phyloP scores from a whole-genome alignment of 2,113 vertebrate species.

The Rhabdornis inornatus region DNA sequence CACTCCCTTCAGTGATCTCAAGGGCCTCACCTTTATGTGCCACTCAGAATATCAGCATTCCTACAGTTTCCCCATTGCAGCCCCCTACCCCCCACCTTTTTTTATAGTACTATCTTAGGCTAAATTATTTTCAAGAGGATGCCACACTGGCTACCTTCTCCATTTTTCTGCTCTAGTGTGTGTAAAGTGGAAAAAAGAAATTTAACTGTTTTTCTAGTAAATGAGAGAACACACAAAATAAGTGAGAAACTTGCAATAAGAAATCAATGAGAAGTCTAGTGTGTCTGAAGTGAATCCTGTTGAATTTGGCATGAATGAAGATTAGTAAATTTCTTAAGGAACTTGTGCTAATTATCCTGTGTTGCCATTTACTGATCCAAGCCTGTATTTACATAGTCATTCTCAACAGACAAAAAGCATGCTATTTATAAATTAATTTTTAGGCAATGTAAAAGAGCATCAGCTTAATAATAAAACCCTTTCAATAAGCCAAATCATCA shows the following conservation, averaged over 20 bases:
- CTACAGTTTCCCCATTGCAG: background rate
- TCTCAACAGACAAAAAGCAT: background rate
- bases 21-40: background rate
- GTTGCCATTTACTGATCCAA: background rate
- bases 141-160: background rate
- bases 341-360: background rate
- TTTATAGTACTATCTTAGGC: background rate
- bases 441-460: background rate
- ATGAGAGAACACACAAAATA: background rate
- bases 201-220: background rate
- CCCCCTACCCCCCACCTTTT: accelerated
- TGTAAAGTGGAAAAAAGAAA: background rate
- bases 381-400: background rate
- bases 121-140: background rate
- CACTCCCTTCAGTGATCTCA: background rate
- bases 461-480: background rate
- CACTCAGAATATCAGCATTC: background rate
- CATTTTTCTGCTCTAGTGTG: background rate
- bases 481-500: background rate
- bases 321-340: background rate
- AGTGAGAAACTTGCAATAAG: background rate
- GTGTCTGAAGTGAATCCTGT: background rate
- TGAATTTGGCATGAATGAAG: background rate
- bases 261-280: background rate
- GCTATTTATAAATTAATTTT: background rate